A percentile compares a stretch with the other conserved stretches of the same genome.
phyloP scores from a whole-genome alignment of 2,113 vertebrate genomes.

The Pogona vitticeps region DNA sequence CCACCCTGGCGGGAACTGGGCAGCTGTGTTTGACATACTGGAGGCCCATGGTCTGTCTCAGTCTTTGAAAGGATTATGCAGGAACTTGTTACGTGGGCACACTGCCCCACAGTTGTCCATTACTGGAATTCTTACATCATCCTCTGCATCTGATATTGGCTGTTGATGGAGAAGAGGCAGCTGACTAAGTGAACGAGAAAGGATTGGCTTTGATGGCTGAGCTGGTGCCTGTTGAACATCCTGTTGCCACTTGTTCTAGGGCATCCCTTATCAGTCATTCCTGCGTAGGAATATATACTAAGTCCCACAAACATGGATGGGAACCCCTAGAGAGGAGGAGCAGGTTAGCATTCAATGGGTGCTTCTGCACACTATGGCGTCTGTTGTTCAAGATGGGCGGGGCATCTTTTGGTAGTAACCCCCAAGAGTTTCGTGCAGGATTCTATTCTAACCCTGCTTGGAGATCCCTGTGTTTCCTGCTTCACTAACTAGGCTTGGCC shows the following conservation, averaged over 20 bases:
- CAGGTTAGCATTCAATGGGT: background rate
- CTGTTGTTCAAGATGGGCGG: no score
- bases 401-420: no score
- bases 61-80: rapidly evolving
- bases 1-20: background rate
- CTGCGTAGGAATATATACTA: background rate
- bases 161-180: rapidly evolving
- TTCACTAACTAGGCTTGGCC: no score
- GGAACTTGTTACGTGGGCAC: rapidly evolving
- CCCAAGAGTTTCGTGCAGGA: no score
- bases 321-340: background rate
- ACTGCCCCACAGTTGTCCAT: rapidly evolving
- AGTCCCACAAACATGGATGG: background rate
- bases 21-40: background rate
- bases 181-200: rapidly evolving
- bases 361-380: background rate
- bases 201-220: rapidly evolving
- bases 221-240: background rate
- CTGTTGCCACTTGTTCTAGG: rapidly evolving
- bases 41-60: background rate
- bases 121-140: background rate
- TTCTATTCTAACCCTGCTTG: no score
- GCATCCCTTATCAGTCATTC: background rate
- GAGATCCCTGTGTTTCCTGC: no score
- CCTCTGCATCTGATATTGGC: rapidly evolving